Evolutionary conservation across 2,888 invertebrate species (phyloP).

Genomic region (Sipha maydis): DNA sequence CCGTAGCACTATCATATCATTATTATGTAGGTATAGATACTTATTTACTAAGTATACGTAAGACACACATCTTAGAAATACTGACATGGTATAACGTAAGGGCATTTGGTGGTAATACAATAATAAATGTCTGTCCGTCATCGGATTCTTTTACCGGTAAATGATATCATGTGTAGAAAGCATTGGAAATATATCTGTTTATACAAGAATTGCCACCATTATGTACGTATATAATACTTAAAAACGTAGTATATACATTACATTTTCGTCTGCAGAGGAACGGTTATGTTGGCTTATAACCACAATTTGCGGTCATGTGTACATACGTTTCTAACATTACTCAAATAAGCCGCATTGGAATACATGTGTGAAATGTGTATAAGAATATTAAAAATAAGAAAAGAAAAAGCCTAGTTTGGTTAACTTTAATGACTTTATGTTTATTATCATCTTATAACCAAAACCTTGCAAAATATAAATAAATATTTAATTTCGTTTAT

Average conservation of each 20-base stretch:
- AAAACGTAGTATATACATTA: neutral
- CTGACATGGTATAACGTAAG: neutral
- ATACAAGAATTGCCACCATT: neutral
- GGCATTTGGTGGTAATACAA: constrained; percentile 22
- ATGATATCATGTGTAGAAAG: constrained; percentile 41
- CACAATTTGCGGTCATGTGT: constrained; percentile 41
- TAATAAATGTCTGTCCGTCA: constrained; percentile 23
- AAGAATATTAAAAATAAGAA: neutral
- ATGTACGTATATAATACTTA: neutral
- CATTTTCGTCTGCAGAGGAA: neutral
- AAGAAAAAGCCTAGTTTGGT: neutral
- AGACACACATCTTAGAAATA: constrained; percentile 13
- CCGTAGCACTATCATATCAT: constrained; percentile 6
- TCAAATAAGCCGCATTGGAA: constrained; percentile 17
- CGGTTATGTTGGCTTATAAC: neutral
- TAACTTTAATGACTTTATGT: neutral
- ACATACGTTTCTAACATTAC: constrained; percentile 20
- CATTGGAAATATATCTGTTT: neutral
- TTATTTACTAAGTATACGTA: neutral
- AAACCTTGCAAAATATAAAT: neutral
- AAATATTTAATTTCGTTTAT: neutral
- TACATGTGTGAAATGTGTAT: neutral
- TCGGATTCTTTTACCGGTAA: neutral
- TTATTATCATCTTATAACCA: neutral
- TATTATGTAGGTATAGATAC: neutral